Percentiles rank a stretch among this genome's conserved stretches.
Evolutionary conservation across 1,140 invertebrate genomes (phyloP).

Genomic region (Nebria ingens): DNA sequence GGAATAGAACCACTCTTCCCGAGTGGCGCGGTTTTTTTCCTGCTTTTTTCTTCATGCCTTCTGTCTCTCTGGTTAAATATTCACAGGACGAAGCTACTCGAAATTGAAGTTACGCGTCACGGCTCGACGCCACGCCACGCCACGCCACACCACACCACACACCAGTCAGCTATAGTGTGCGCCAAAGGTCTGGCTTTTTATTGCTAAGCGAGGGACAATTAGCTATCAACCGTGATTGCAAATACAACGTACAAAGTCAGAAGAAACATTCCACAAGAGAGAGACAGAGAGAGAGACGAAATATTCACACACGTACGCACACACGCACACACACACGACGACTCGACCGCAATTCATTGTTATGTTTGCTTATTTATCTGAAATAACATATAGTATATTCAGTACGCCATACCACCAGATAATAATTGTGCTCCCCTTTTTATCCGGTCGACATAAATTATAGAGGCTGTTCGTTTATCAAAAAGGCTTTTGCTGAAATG

Average conservation of each 20-base stretch:
- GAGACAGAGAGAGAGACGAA: background rate
- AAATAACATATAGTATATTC: too few species aligned
- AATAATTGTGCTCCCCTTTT: too few species aligned
- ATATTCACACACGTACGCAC: background rate
- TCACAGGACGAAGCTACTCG: background rate
- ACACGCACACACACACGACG: background rate
- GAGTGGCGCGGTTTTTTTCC: background rate
- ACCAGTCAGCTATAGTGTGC: too few species aligned
- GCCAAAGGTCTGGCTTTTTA: conserved; percentile 1
- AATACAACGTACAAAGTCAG: background rate
- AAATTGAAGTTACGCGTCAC: background rate
- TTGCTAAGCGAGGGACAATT: conserved; percentile 4
- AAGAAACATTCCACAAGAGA: background rate
- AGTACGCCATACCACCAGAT: too few species aligned
- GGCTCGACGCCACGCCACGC: background rate
- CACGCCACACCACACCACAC: too few species aligned
- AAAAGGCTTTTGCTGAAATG: too few species aligned
- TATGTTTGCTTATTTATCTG: background rate
- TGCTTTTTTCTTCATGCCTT: too few species aligned
- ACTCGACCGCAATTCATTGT: background rate
- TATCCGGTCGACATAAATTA: too few species aligned
- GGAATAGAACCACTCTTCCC: background rate
- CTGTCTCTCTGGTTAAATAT: background rate
- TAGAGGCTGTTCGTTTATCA: too few species aligned
- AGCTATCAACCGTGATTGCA: conserved; percentile 9